phyloP scores from a whole-genome alignment of 2,888 invertebrate genomes.

The Leucophenga maculata region DNA sequence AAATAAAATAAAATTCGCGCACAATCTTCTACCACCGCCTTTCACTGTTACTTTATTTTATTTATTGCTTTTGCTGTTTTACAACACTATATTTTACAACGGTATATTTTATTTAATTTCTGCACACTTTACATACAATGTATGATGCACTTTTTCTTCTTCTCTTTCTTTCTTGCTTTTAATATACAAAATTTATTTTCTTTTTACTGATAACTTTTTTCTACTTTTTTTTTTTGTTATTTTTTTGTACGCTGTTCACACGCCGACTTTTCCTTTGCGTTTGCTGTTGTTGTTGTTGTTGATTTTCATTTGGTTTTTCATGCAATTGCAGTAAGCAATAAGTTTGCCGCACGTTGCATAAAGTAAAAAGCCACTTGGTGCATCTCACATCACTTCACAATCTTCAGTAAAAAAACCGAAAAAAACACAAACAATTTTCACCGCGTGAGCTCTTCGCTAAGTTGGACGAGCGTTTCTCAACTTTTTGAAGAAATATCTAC shows the following conservation, averaged over 20 bases:
- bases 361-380: constrained; percentile 26
- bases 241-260: constrained; percentile 10
- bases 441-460: background rate
- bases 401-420: background rate
- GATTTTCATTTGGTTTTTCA: background rate
- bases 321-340: constrained; percentile 18
- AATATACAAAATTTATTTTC: constrained; percentile 25
- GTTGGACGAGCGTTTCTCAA: no score
- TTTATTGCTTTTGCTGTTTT: constrained; percentile 6
- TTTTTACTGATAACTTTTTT: constrained; percentile 39
- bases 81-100: constrained; percentile 27
- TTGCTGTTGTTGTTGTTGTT: no score
- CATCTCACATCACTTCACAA: background rate
- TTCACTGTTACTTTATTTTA: background rate
- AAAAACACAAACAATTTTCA: constrained; percentile 5
- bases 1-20: no score
- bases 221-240: constrained; percentile 22
- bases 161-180: constrained; percentile 17
- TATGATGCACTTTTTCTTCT: no score
- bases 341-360: constrained; percentile 21
- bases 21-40: background rate
- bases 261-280: constrained; percentile 11
- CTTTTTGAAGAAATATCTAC: no score
- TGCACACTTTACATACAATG: no score
- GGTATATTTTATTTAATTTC: no score